These are phyloP conservation scores for Epinephelus awoara DNA, from an alignment of 2,797 vertebrate genomes.

Conservation along the genomic window DNA sequence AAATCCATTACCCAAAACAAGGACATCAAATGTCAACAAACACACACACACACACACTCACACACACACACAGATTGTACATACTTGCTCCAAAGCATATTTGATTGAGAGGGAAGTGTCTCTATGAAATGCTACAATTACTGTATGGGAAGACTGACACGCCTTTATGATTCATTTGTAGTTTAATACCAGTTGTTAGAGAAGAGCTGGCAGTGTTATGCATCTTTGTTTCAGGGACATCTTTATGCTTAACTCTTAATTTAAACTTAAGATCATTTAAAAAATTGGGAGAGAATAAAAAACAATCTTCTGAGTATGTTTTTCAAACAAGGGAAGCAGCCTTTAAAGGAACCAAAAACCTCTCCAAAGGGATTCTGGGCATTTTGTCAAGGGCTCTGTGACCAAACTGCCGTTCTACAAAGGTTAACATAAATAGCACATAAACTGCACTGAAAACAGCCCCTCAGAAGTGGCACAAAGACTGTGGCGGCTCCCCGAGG, in stretches of 20 bases:
- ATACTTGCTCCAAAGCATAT: constrained; percentile 52
- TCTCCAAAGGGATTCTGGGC: constrained; percentile 72
- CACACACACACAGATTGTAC: constrained; percentile 45
- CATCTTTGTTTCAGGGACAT: not conserved
- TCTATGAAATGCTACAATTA: constrained; percentile 47
- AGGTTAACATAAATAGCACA: constrained; percentile 78
- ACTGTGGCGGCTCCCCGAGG: constrained; percentile 51
- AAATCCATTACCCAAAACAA: constrained; percentile 85
- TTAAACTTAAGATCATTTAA: constrained; percentile 24
- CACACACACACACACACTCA: constrained; percentile 48
- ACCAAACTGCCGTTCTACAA: constrained; percentile 74
- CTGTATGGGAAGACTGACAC: constrained; percentile 25
- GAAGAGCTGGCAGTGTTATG: not conserved
- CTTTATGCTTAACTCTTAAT: constrained; percentile 25
- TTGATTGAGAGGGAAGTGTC: constrained; percentile 56
- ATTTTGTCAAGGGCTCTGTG: constrained; percentile 73
- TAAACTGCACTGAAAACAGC: constrained; percentile 71
- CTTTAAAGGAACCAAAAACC: constrained; percentile 61
- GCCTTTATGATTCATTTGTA: constrained; percentile 36
- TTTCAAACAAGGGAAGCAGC: constrained; percentile 49
- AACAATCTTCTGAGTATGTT: not conserved
- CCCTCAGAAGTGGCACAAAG: constrained; percentile 80
- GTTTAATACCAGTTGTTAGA: constrained; percentile 20
- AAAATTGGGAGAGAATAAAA: not conserved
- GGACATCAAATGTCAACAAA: constrained; percentile 81